A percentile compares a stretch with the other conserved stretches of the same genome.
Evolutionary conservation across 2,113 vertebrate genomes (phyloP).

Genomic region (Gymnobelideus leadbeateri): DNA sequence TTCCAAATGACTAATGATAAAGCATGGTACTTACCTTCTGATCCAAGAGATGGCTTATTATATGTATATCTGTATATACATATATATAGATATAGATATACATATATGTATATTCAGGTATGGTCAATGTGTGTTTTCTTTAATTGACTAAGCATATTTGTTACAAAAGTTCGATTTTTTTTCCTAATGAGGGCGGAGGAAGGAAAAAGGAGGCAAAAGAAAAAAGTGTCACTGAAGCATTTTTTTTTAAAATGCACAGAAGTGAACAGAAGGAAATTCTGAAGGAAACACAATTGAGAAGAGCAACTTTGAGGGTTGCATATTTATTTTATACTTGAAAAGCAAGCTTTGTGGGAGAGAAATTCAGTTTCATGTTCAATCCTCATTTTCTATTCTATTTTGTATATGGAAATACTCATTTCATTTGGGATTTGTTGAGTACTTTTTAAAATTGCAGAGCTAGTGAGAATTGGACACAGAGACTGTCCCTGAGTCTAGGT

Average conservation of each 20-base stretch:
- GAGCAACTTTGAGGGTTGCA: neutral
- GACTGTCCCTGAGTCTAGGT: neutral
- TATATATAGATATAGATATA: too few relatives aligned
- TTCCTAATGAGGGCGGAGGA: too few relatives aligned
- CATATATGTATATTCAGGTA: too few relatives aligned
- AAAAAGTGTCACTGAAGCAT: too few relatives aligned
- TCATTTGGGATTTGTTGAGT: neutral
- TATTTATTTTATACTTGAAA: neutral
- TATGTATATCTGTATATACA: too few relatives aligned
- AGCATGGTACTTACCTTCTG: neutral
- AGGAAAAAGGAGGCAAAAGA: neutral
- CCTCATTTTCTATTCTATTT: neutral
- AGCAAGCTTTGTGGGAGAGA: neutral
- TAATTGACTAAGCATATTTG: neutral
- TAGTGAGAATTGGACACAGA: neutral
- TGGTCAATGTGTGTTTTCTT: neutral
- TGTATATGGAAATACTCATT: neutral
- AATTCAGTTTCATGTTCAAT: neutral
- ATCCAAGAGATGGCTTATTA: neutral
- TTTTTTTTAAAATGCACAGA: neutral
- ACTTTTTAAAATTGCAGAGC: neutral
- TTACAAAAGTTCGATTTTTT: neutral
- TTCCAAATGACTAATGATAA: neutral
- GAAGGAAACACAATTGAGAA: neutral
- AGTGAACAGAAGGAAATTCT: neutral